phyloP scores from a whole-genome alignment of 2,797 vertebrate genomes.

The Sus cebifrons region DNA sequence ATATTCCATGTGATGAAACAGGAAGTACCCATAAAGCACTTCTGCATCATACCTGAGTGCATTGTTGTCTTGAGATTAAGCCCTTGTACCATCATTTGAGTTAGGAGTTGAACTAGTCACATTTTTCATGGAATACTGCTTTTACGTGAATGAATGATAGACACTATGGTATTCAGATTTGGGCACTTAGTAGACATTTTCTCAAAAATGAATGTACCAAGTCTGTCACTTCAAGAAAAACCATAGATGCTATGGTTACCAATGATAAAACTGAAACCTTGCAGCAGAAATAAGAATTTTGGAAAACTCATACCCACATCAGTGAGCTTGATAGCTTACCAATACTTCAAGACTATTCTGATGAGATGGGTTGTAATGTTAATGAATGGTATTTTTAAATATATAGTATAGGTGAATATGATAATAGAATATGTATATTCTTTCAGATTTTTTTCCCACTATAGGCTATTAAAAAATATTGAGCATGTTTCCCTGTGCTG shows the following conservation, averaged over 20 bases:
- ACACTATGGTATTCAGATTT: neutral
- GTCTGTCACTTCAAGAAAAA: constrained; percentile 45
- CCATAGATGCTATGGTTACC: constrained; percentile 3
- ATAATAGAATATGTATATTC: too few species aligned
- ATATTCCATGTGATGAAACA: neutral
- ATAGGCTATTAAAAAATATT: too few species aligned
- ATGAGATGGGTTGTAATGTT: neutral
- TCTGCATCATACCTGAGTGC: neutral
- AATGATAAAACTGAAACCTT: constrained; percentile 29
- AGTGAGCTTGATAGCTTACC: neutral
- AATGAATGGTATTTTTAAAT: neutral
- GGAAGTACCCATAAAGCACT: neutral
- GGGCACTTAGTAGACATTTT: constrained; percentile 10
- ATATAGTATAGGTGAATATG: constrained; percentile 17
- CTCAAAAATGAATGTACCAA: constrained; percentile 12
- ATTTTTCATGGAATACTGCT: neutral
- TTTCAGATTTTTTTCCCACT: too few species aligned
- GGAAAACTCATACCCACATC: neutral
- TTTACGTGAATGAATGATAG: constrained; percentile 47
- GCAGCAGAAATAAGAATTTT: constrained; percentile 29
- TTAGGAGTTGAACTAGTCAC: neutral
- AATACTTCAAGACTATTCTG: constrained; percentile 36
- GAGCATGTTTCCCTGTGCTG: too few species aligned
- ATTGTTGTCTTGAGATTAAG: neutral
- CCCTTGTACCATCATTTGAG: neutral